Conservation (phyloP, 1,140 invertebrate genomes). For the Rhysida immarginata region DNA sequence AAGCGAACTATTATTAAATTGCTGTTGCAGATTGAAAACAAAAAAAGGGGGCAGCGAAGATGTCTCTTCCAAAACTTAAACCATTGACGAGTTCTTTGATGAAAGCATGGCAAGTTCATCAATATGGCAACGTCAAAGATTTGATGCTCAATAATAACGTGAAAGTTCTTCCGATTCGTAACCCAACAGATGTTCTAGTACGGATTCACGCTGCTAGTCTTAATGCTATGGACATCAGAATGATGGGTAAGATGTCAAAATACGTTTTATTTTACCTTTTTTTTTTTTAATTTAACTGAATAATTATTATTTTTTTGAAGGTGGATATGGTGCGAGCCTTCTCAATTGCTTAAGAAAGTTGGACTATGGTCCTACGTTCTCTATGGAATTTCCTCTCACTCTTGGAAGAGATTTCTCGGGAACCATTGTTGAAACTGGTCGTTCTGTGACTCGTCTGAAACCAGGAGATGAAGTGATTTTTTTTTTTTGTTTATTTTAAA, state of each 20-base stretch:
- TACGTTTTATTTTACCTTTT: neutral
- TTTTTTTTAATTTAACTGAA: constrained; percentile 12
- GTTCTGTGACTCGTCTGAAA: neutral
- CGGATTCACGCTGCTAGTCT: constrained; percentile 65
- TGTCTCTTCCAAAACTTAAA: too few relatives aligned
- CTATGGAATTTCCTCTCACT: constrained; percentile 53
- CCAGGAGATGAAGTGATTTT: neutral
- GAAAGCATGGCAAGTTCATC: constrained; percentile 58
- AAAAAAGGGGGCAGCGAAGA: too few relatives aligned
- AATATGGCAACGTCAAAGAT: constrained; percentile 49
- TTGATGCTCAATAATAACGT: constrained; percentile 41
- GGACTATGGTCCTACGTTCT: neutral
- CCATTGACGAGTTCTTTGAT: too few relatives aligned
- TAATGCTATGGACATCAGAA: constrained; percentile 79
- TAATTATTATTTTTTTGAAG: constrained; percentile 28
- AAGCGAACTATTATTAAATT: too few relatives aligned
- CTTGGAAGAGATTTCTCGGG: constrained; percentile 45
- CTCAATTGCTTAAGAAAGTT: constrained; percentile 42
- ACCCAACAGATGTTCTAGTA: constrained; percentile 58
- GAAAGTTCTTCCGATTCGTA: constrained; percentile 48
- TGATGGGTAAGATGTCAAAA: constrained; percentile 44
- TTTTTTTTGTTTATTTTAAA: neutral
- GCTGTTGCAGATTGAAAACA: too few relatives aligned
- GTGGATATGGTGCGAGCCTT: constrained; percentile 53
- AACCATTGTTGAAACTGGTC: neutral